These are phyloP conservation scores for Listrodromus nycthemerus DNA, from an alignment of 2,888 invertebrate genomes.

Conservation along the genomic window DNA sequence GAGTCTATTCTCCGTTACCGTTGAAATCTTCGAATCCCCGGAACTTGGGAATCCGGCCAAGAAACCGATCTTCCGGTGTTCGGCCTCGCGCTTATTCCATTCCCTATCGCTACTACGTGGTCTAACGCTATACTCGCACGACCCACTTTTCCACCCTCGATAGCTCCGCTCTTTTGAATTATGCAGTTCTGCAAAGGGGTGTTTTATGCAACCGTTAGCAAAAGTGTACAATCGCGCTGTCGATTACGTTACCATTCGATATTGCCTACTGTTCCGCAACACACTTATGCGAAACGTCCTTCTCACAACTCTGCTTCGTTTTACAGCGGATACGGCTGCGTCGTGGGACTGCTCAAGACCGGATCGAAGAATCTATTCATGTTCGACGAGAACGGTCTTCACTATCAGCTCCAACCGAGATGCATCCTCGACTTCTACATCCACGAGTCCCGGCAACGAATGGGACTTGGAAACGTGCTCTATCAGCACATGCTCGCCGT, in stretches of 20 bases:
- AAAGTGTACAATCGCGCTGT: slow-evolving; percentile 28
- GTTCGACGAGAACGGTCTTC: slow-evolving; percentile 89
- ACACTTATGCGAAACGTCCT: slow-evolving; percentile 18
- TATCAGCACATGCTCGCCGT: slow-evolving; percentile 96
- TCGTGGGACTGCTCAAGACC: slow-evolving; percentile 95
- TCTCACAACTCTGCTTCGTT: background rate
- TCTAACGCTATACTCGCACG: slow-evolving; percentile 36
- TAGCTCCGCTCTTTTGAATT: slow-evolving; percentile 50
- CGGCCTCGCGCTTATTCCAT: slow-evolving; percentile 37
- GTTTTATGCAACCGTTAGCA: slow-evolving; percentile 45
- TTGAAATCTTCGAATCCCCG: slow-evolving; percentile 9
- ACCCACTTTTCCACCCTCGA: slow-evolving; percentile 66
- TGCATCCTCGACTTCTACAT: slow-evolving; percentile 98
- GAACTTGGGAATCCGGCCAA: slow-evolving; percentile 59
- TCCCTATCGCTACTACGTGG: background rate
- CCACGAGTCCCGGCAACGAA: slow-evolving; percentile 92
- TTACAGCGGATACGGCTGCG: slow-evolving; percentile 88
- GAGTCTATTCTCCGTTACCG: slow-evolving; percentile 29
- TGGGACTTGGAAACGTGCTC: slow-evolving; percentile 93
- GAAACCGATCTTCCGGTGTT: slow-evolving; percentile 49
- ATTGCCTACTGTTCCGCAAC: slow-evolving; percentile 7
- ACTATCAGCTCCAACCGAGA: slow-evolving; percentile 92
- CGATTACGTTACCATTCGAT: slow-evolving; percentile 31
- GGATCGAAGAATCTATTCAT: slow-evolving; percentile 96
- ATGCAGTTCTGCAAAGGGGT: slow-evolving; percentile 43